Evolutionary conservation across 1,140 invertebrate genomes (phyloP).

Genomic region (Melipona quadrifasciata): DNA sequence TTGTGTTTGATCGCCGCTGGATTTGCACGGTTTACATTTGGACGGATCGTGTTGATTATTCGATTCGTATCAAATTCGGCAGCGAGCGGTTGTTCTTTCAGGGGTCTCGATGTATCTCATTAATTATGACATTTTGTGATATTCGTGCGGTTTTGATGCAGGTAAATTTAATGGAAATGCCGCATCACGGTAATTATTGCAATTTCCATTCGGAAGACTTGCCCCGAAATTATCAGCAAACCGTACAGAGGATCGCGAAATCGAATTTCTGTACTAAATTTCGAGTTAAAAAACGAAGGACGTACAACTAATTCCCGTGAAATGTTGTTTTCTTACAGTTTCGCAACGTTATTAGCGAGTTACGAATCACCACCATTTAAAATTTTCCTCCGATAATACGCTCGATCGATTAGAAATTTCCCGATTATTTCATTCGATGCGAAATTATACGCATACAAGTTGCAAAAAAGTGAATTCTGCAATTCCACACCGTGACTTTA

Average conservation of each 20-base stretch:
- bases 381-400: too few species aligned
- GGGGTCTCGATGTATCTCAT: not conserved
- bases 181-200: not conserved
- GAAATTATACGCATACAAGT: too few species aligned
- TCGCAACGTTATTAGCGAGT: too few species aligned
- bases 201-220: not conserved
- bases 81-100: not conserved
- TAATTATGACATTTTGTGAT: conserved; percentile 4
- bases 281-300: not conserved
- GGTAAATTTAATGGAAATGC: not conserved
- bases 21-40: not conserved
- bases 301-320: too few species aligned
- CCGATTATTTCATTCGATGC: too few species aligned
- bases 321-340: too few species aligned
- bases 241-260: not conserved
- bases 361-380: too few species aligned
- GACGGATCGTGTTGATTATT: not conserved
- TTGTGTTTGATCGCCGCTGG: not conserved
- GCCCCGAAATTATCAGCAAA: not conserved
- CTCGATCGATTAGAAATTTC: too few species aligned
- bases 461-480: too few species aligned
- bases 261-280: not conserved
- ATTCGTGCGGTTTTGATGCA: not conserved
- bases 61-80: not conserved
- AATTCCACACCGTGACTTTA: too few species aligned